phyloP scores from a whole-genome alignment of 2,888 invertebrate species.

The Aricia artaxerxes region DNA sequence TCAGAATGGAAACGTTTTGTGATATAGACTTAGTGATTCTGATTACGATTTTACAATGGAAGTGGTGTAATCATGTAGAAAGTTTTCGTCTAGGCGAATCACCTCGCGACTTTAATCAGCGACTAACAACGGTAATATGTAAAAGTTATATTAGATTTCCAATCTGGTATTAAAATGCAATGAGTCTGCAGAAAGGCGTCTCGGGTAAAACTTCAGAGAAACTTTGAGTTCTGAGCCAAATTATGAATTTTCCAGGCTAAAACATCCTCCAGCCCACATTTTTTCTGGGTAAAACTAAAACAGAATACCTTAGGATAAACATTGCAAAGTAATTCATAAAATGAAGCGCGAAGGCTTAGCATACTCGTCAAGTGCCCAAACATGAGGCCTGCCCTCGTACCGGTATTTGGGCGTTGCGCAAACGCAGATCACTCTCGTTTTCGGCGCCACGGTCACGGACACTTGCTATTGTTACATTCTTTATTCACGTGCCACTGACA shows the following conservation, averaged over 20 bases:
- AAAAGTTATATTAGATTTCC: constrained; percentile 12
- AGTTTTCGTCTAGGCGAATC: constrained; percentile 1
- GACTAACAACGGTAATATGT: background rate
- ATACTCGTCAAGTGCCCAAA: background rate
- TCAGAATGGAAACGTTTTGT: background rate
- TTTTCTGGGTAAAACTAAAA: background rate
- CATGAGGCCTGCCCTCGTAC: constrained; percentile 33
- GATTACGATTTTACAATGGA: background rate
- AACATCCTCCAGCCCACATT: background rate
- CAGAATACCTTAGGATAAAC: background rate
- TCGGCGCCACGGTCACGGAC: constrained; percentile 70
- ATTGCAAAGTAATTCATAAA: background rate
- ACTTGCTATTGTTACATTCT: constrained; percentile 49
- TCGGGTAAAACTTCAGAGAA: background rate
- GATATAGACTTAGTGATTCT: background rate
- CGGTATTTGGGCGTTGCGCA: constrained; percentile 38
- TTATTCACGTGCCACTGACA: constrained; percentile 36
- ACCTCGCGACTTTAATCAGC: background rate
- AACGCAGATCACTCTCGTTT: constrained; percentile 65
- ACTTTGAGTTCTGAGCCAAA: background rate
- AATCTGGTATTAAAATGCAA: background rate
- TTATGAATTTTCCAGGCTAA: background rate
- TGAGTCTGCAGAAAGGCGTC: background rate
- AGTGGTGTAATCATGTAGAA: constrained; percentile 14
- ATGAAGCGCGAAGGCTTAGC: background rate